Conservation (phyloP, 2,888 invertebrate species). For the Aporophyla lueneburgensis region DNA sequence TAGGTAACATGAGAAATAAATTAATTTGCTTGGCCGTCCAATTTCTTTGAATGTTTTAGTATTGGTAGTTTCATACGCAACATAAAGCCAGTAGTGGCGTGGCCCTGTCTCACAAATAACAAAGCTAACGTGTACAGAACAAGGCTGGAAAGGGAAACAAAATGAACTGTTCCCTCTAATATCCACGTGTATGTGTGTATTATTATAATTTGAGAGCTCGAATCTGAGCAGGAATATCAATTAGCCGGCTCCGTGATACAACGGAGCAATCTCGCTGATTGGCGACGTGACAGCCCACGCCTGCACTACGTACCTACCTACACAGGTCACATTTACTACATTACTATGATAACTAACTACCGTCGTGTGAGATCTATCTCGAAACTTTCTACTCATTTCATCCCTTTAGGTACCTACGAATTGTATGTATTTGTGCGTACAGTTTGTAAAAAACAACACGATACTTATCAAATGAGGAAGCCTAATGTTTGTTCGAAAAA, state of each 20-base stretch:
- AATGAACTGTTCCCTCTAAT: not conserved
- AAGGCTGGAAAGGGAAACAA: not conserved
- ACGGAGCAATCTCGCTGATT: conserved; percentile 46
- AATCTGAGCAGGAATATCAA: conserved; percentile 49
- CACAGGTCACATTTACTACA: not conserved
- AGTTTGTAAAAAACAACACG: not conserved
- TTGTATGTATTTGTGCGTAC: not conserved
- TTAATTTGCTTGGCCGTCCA: not conserved
- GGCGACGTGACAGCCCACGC: conserved; percentile 28
- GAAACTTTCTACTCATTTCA: not conserved
- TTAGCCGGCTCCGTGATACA: conserved; percentile 35
- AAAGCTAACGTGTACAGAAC: not conserved
- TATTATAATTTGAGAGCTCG: conserved; percentile 17
- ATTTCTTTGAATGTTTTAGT: not conserved
- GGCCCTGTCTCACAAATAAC: not conserved
- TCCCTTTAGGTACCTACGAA: too few relatives aligned
- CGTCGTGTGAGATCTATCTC: not conserved
- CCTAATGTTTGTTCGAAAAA: not conserved
- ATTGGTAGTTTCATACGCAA: not conserved
- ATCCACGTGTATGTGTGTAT: not conserved
- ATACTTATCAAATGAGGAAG: not conserved
- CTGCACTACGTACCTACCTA: not conserved
- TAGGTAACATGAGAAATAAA: not conserved
- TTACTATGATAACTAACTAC: not conserved
- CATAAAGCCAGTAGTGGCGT: not conserved